A percentile compares a stretch with the other conserved stretches of the same genome.
phyloP scores from a whole-genome alignment of 2,113 vertebrate species.

The Menura novaehollandiae region DNA sequence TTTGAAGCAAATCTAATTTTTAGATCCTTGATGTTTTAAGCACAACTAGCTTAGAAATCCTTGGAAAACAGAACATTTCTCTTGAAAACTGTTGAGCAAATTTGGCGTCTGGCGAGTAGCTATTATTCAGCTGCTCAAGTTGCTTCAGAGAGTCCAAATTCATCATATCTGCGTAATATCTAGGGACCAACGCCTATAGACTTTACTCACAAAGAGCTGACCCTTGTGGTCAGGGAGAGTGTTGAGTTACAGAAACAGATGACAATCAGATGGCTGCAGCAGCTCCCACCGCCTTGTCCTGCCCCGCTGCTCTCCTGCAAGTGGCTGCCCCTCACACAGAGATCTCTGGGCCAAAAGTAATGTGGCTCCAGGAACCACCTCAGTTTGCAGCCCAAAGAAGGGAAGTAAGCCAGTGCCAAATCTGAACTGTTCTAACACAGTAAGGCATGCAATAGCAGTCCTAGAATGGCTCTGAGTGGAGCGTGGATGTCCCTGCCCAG shows the following conservation, averaged over 20 bases:
- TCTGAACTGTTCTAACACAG: background rate
- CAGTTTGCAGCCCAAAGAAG: background rate
- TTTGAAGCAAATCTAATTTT: background rate
- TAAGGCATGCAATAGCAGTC: rapidly evolving
- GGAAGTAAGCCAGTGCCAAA: background rate
- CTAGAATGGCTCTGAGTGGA: background rate
- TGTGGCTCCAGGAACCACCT: background rate
- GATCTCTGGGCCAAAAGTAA: background rate
- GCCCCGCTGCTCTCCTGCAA: background rate
- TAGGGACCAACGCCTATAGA: background rate
- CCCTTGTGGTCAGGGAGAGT: background rate
- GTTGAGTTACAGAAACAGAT: background rate
- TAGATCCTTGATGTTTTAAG: background rate
- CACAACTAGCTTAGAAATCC: background rate
- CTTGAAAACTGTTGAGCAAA: background rate
- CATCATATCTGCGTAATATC: background rate
- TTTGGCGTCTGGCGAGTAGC: background rate
- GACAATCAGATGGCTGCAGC: background rate
- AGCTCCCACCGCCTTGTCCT: background rate
- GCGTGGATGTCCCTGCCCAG: rapidly evolving
- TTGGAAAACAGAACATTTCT: background rate
- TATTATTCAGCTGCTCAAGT: background rate
- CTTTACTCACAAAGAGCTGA: background rate
- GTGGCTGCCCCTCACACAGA: background rate
- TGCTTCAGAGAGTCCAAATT: background rate